Base-by-base conservation (phyloP, 2,113 vertebrate species). In the Prolemur simus region DNA sequence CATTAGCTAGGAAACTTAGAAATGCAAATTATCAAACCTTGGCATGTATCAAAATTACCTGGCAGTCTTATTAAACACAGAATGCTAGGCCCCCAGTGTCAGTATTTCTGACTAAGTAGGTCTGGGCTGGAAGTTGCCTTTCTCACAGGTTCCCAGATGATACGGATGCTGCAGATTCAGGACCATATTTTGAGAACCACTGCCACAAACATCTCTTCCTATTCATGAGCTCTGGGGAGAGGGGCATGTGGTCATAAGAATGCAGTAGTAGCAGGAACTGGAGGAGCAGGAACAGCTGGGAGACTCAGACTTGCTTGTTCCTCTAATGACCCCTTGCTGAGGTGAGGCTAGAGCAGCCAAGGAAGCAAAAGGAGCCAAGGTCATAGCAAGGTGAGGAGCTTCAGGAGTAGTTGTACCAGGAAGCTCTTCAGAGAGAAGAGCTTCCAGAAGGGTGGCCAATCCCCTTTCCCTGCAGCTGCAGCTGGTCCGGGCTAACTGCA, bases 1-100 rank as follows among this genome's bases (percentile, higher is more conserved):
- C 27, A 85, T 85, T 60, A 80, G 20, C 76, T 73, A 17, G 68
- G 23, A 93, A 89, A 83, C n/a, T 39, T 66, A 86, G 66, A 84
- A 85, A 92, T 54, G 39, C n/a, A 87, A 94, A 84, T 87, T 13
- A 76, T 89, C 76, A 85, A 68, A 81, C 25, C 76, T 90, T 89
- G 81, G 88, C 85, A 87, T 11, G 7, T 5, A 54, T 81, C 68
- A 64, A 52, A 73, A 82, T 94, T 66, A 78, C n/a, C 71, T 89
- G 82, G 63, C 74, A 66, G 56, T 49, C 54, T 83, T 94, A 34
- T 29, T 74, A 71, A 74, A 64, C 8, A 47, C 9, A 87, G 87
- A 73, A 58, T 34, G 23, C 66, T 74, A 52, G 83, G 63, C 27
- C 29, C n/a, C n/a, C 45, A 15, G 32, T 60, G 12, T 81, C n/a